phyloP scores from a whole-genome alignment of 2,113 vertebrate species.

The Platycercus adscitus region DNA sequence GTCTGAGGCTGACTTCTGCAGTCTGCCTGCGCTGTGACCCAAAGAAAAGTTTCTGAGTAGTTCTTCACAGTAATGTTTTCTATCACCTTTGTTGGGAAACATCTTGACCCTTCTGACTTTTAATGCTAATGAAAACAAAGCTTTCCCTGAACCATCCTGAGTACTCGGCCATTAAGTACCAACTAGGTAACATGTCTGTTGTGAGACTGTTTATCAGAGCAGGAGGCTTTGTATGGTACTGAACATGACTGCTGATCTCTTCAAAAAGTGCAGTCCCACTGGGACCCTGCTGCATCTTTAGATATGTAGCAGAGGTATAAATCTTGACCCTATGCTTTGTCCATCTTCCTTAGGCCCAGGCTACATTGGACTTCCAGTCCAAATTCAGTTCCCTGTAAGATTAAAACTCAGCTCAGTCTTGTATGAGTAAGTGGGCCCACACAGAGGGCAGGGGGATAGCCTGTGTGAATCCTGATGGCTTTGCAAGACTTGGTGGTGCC shows the following conservation, averaged over 20 bases:
- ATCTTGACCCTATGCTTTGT: neutral
- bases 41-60: neutral
- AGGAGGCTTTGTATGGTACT: neutral
- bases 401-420: neutral
- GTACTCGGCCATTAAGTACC: neutral
- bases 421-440: neutral
- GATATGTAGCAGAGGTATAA: neutral
- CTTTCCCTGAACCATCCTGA: neutral
- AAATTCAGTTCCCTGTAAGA: neutral
- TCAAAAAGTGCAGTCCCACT: neutral
- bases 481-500: neutral
- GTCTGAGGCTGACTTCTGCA: neutral
- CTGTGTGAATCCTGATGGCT: neutral
- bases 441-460: neutral
- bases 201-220: neutral
- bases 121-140: conserved; percentile 1
- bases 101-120: neutral
- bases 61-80: conserved; percentile 2
- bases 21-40: neutral
- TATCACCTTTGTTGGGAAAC: neutral
- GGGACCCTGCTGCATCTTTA: neutral
- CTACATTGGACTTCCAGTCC: neutral
- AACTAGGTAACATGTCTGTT: neutral
- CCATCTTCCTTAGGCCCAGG: neutral
- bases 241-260: neutral